Evolutionary conservation across 1,140 invertebrate genomes (phyloP).

Genomic region (Pachyrhynchus sulphureomaculatus): DNA sequence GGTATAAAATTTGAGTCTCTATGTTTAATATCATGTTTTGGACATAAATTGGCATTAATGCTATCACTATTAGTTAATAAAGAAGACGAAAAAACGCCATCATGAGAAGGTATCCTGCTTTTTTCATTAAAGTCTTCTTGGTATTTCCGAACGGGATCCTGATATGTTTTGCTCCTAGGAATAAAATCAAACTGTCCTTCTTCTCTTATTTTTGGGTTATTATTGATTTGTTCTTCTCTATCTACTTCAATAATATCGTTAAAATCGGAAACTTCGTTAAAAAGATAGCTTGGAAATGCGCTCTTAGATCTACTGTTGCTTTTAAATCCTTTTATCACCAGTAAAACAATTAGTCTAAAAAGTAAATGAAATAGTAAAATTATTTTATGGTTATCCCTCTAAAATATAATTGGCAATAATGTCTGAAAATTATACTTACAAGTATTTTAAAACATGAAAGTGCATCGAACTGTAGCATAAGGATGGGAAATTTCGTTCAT

Average conservation of each 20-base stretch:
- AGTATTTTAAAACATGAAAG: constrained; percentile 12
- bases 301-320: not conserved
- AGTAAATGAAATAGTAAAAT: not conserved
- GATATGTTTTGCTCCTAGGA: not conserved
- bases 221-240: not conserved
- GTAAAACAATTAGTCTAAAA: constrained; percentile 10
- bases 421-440: constrained; percentile 7
- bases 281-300: not conserved
- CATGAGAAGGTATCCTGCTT: not conserved
- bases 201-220: not conserved
- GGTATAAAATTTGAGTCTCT: not conserved
- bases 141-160: not conserved
- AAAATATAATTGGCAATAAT: not conserved
- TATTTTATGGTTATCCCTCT: not conserved
- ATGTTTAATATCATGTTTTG: constrained; percentile 18
- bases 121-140: not conserved
- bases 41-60: constrained; percentile 2
- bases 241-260: constrained; percentile 22
- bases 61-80: not conserved
- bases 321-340: not conserved
- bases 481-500: constrained; percentile 11
- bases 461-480: constrained; percentile 18
- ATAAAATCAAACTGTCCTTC: not conserved
- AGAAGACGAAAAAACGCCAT: constrained; percentile 13
- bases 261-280: constrained; percentile 25